Percentiles rank a stretch among this genome's conserved stretches.
These are phyloP conservation scores for Meriones psammophilus DNA, from an alignment of 2,797 vertebrate genomes.

Conservation along the genomic window DNA sequence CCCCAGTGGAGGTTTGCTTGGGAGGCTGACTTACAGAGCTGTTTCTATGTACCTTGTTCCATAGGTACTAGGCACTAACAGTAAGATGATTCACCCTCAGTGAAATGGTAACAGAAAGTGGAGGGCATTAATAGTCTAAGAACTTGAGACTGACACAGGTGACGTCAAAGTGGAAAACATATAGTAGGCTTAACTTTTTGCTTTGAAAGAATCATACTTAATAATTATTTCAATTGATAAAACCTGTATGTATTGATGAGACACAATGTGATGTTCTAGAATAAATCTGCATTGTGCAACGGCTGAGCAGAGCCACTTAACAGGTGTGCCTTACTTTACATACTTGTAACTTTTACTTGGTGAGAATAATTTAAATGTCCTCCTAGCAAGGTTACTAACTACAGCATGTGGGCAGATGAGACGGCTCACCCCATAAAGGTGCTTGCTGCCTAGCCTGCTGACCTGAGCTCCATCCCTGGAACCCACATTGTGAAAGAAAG, in stretches of 20 bases:
- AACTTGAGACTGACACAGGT: not conserved
- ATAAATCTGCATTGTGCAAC: not conserved
- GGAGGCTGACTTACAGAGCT: not conserved
- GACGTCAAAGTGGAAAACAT: not conserved
- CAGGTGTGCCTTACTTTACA: not conserved
- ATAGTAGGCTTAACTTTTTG: not conserved
- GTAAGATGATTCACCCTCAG: not conserved
- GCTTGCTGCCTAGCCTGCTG: not conserved
- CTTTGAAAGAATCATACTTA: not conserved
- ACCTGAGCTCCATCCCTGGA: not conserved
- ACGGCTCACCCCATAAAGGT: not conserved
- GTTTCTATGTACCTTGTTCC: not conserved
- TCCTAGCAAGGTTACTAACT: not conserved
- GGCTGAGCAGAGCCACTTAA: not conserved
- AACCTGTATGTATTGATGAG: not conserved
- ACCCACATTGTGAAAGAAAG: not conserved
- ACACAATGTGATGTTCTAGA: not conserved
- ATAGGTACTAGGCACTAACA: not conserved
- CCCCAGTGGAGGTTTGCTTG: not conserved
- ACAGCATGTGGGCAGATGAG: no score
- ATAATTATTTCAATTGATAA: slow-evolving; percentile 20
- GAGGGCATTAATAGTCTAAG: not conserved
- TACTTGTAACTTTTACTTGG: not conserved
- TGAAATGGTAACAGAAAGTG: not conserved
- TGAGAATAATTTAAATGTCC: not conserved